These are phyloP conservation scores for Gastrophysa polygoni DNA, from an alignment of 2,888 invertebrate species.

Conservation along the genomic window DNA sequence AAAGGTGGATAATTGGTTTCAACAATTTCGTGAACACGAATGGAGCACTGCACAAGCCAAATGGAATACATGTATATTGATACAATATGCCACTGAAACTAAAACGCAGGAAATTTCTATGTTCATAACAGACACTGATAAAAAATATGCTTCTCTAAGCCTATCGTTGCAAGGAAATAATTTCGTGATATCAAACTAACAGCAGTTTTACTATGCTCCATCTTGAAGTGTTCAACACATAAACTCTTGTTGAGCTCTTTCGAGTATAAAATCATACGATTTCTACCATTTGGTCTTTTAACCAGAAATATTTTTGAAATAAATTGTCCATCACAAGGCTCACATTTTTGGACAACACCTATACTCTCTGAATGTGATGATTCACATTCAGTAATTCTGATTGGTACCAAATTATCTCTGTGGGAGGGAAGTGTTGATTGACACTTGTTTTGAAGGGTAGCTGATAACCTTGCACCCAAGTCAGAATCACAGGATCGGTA, in stretches of 20 bases:
- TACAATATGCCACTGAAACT: slow-evolving; percentile 14
- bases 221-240: slow-evolving; percentile 18
- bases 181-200: slow-evolving; percentile 11
- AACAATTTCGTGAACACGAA: slow-evolving; percentile 31
- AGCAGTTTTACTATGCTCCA: slow-evolving; percentile 20
- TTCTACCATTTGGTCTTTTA: not conserved
- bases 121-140: slow-evolving; percentile 17
- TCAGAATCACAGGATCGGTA: not conserved
- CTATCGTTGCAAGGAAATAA: slow-evolving; percentile 18
- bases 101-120: slow-evolving; percentile 29
- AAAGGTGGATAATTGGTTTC: slow-evolving; percentile 24
- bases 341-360: not conserved
- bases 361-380: not conserved
- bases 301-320: slow-evolving; percentile 1
- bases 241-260: slow-evolving; percentile 9
- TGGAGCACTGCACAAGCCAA: slow-evolving; percentile 28
- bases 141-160: slow-evolving; percentile 30
- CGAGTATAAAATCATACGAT: slow-evolving; percentile 14
- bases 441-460: not conserved
- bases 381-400: not conserved
- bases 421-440: not conserved
- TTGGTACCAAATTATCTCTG: not conserved
- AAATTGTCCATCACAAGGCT: not conserved
- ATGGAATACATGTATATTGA: slow-evolving; percentile 29
- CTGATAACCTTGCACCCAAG: not conserved